Base-by-base conservation (phyloP, 2,797 vertebrate genomes). In the Falco rusticolus region DNA sequence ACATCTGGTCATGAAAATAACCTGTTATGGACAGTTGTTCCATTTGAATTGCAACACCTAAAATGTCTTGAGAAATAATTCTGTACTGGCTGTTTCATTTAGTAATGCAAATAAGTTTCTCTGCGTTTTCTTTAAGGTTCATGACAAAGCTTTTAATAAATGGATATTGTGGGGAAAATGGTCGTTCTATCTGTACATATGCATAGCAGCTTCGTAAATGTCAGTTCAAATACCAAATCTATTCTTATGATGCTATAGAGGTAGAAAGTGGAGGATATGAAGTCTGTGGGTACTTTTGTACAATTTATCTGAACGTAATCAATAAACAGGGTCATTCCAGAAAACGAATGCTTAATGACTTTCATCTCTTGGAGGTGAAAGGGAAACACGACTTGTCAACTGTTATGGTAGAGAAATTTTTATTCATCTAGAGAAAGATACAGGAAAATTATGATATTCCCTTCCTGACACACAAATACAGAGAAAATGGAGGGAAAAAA, bases 381-480 rank as follows among this genome's bases (percentile, higher is more conserved):
- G 17, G 41, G 54, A 47, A 53, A n/a, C n/a, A 17, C 43, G 20
- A 57, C 28, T 84, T 33, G 45, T 41, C 5, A 1, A 11, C 18
- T 66, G 29, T 34, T 54, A 25, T 13, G 8, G 31, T 19, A 71
- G 37, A n/a, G 14, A 53, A 54, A 10, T 70, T 19, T 45, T 70
- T 71, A 33, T 57, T 59, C 34, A 33, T 65, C 60, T 7, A 16
- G 72, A 18, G 64, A 48, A 77, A 54, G 51, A 22, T 8, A 39
- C 17, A 65, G 39, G 24, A 63, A 43, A 77, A 28, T 24, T 3
- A 39, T 24, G 3, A 57, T 61, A 20, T 37, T 20, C 31, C 13
- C 4, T 9, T 15, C 7, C 6, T 1, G 16, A 47, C 4, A 21
- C 16, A 16, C 1, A n/a, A n/a, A 51, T 18, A 47, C 10, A 51